These are phyloP conservation scores for Apis laboriosa DNA, from an alignment of 1,140 invertebrate genomes.

Conservation along the genomic window DNA sequence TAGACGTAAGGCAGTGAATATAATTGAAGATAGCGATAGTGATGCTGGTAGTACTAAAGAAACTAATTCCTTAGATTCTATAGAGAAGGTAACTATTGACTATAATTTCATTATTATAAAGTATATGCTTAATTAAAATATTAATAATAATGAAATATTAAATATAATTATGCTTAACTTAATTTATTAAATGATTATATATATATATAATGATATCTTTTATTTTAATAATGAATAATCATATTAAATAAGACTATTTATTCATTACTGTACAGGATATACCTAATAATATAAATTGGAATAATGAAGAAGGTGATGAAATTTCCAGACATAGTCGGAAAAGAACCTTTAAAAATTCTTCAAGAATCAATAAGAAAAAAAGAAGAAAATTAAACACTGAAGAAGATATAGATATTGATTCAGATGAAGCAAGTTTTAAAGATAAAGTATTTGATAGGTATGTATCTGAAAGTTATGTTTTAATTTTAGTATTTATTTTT, in stretches of 20 bases:
- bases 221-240: background rate
- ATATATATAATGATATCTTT: background rate
- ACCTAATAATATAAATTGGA: constrained; percentile 70
- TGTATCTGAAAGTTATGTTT: background rate
- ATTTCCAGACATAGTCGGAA: constrained; percentile 57
- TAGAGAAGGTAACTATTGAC: background rate
- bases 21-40: constrained; percentile 78
- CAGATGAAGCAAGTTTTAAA: constrained; percentile 74
- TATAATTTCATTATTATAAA: background rate
- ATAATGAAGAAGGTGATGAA: constrained; percentile 68
- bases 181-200: background rate
- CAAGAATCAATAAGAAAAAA: constrained; percentile 62
- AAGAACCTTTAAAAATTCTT: constrained; percentile 53
- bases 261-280: constrained; percentile 66
- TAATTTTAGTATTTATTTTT: constrained; percentile 4
- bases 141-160: background rate
- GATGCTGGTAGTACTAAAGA: constrained; percentile 70
- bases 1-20: constrained; percentile 72
- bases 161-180: too few species aligned
- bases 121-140: background rate
- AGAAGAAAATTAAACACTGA: constrained; percentile 69
- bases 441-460: constrained; percentile 78
- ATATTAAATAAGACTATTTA: background rate
- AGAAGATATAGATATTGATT: constrained; percentile 74
- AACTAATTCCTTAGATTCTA: background rate